phyloP scores from a whole-genome alignment of 2,113 vertebrate species.

The Microcebus tavaratra region DNA sequence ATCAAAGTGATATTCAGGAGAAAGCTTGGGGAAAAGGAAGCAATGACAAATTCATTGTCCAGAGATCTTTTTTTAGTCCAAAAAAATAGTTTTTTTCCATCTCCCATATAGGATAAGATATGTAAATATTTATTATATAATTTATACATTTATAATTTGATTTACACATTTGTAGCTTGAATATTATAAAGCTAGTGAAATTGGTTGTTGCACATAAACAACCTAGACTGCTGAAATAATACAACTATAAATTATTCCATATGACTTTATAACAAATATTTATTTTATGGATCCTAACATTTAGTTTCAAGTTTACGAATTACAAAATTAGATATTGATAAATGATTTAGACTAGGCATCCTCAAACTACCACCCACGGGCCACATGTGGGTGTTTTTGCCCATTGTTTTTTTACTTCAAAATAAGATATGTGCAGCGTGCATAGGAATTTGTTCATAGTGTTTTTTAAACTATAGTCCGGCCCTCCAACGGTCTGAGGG shows the following conservation, averaged over 20 bases:
- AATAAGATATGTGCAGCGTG: too few relatives aligned
- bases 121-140: background rate
- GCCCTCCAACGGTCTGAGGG: too few relatives aligned
- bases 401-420: too few relatives aligned
- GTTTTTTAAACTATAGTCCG: too few relatives aligned
- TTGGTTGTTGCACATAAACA: background rate
- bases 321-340: background rate
- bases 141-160: background rate
- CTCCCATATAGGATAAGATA: background rate
- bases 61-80: background rate
- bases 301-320: background rate
- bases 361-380: too few relatives aligned
- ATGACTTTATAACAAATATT: background rate
- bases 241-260: background rate
- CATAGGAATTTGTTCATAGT: too few relatives aligned
- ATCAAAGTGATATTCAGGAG: background rate
- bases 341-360: background rate
- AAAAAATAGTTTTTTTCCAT: background rate
- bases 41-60: accelerated
- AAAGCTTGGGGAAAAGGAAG: background rate
- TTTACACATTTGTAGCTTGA: background rate
- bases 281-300: background rate
- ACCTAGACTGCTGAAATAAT: background rate
- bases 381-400: too few relatives aligned
- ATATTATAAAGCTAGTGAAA: background rate